Evolutionary conservation across 1,140 invertebrate species (phyloP).

Genomic region (Drosophila neocordata): DNA sequence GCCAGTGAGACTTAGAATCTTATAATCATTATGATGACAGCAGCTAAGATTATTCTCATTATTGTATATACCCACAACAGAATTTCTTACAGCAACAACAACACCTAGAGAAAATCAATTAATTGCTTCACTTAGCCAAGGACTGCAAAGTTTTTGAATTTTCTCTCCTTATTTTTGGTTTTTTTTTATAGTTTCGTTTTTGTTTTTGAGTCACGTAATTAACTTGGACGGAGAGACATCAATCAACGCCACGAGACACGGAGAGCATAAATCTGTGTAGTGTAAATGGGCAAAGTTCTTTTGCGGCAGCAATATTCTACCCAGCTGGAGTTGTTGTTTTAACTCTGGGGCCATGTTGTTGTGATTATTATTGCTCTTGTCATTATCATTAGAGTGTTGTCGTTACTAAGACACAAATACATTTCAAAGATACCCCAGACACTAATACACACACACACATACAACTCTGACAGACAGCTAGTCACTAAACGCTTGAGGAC

Average conservation of each 20-base stretch:
- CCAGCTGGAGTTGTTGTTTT: slow-evolving; percentile 17
- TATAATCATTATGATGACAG: slow-evolving; percentile 74
- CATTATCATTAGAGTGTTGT: slow-evolving; percentile 73
- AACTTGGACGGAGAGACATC: slow-evolving; percentile 69
- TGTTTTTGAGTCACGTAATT: slow-evolving; percentile 75
- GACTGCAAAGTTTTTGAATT: slow-evolving; percentile 58
- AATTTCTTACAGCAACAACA: slow-evolving; percentile 46
- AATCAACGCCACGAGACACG: slow-evolving; percentile 50
- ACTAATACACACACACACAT: slow-evolving; percentile 17
- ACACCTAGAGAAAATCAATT: slow-evolving; percentile 66
- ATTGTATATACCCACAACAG: slow-evolving; percentile 38
- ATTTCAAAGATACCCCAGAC: slow-evolving; percentile 41
- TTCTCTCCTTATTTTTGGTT: slow-evolving; percentile 7
- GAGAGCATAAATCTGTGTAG: slow-evolving; percentile 67
- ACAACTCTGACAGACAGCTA: slow-evolving; percentile 59
- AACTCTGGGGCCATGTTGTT: slow-evolving; percentile 33
- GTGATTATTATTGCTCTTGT: slow-evolving; percentile 75
- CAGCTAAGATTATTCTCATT: slow-evolving; percentile 69
- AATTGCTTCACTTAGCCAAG: slow-evolving; percentile 58
- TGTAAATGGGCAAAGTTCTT: slow-evolving; percentile 70
- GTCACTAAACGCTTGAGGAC: slow-evolving; percentile 60
- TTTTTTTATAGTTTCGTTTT: slow-evolving; percentile 47
- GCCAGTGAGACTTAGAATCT: slow-evolving; percentile 43
- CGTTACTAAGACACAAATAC: slow-evolving; percentile 36
- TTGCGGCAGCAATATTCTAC: slow-evolving; percentile 16